These are phyloP conservation scores for Glaucopsyche alexis DNA, from an alignment of 2,888 invertebrate species.

Conservation along the genomic window DNA sequence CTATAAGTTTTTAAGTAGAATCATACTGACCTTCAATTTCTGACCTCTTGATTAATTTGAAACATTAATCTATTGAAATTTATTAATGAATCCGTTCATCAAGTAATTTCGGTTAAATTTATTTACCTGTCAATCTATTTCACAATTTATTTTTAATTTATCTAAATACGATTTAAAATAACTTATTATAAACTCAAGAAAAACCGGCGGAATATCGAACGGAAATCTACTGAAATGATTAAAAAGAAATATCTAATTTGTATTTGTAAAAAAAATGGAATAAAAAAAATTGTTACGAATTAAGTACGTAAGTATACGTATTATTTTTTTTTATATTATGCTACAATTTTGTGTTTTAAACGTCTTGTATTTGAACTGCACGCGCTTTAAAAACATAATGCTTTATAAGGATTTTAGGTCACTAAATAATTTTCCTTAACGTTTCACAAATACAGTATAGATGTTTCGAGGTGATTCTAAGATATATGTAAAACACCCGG, in stretches of 20 bases:
- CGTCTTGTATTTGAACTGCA: neutral
- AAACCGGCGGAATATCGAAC: too few relatives aligned
- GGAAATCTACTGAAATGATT: too few relatives aligned
- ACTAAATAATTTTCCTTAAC: slow-evolving; percentile 16
- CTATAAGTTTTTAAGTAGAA: neutral
- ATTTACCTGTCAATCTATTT: neutral
- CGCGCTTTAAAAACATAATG: neutral
- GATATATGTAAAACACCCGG: slow-evolving; percentile 48
- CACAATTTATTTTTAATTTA: slow-evolving; percentile 1
- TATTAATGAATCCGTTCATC: neutral
- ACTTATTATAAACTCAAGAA: too few relatives aligned
- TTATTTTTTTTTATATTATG: too few relatives aligned
- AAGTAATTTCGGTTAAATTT: neutral
- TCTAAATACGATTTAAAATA: neutral
- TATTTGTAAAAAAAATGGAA: too few relatives aligned
- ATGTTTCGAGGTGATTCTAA: slow-evolving; percentile 39
- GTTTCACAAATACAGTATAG: slow-evolving; percentile 21
- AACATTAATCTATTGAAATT: neutral
- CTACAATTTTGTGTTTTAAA: too few relatives aligned
- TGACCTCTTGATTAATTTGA: neutral
- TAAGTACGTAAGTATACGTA: too few relatives aligned
- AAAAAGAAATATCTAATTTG: too few relatives aligned
- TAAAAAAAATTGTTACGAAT: too few relatives aligned
- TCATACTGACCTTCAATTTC: neutral
- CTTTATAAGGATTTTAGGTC: slow-evolving; percentile 19